Evolutionary conservation across 2,888 invertebrate species (phyloP).

Genomic region (Aporophyla lueneburgensis): DNA sequence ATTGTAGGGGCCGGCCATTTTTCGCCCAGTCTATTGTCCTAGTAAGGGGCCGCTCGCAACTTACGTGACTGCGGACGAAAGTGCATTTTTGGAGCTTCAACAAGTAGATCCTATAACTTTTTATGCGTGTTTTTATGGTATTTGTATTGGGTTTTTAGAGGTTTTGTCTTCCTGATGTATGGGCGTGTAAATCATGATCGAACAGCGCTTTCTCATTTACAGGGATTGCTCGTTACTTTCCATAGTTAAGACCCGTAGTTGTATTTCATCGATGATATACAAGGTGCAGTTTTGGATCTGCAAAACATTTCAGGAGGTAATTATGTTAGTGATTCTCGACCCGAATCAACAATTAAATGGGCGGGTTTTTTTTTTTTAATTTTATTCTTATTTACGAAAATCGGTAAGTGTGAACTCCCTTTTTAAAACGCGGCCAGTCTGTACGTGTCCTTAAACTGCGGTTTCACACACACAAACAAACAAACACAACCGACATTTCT

Average conservation of each 20-base stretch:
- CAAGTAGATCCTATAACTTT: constrained; percentile 46
- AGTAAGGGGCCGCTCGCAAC: constrained; percentile 36
- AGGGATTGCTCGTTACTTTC: constrained; percentile 1
- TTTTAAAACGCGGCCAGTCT: too few relatives aligned
- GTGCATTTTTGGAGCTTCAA: constrained; percentile 59
- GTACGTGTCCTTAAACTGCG: too few relatives aligned
- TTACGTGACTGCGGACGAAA: constrained; percentile 56
- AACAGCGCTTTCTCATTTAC: neutral
- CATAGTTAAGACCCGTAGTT: neutral
- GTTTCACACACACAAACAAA: too few relatives aligned
- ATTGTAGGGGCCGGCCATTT: constrained; percentile 60
- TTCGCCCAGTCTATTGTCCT: constrained; percentile 54
- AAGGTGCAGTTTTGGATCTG: too few relatives aligned
- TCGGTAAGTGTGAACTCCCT: too few relatives aligned
- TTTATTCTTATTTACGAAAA: too few relatives aligned
- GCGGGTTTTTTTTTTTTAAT: too few relatives aligned
- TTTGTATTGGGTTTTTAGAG: constrained; percentile 4
- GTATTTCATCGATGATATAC: neutral
- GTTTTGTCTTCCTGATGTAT: constrained; percentile 9
- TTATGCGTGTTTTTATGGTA: constrained; percentile 21
- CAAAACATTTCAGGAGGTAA: too few relatives aligned
- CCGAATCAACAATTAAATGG: too few relatives aligned
- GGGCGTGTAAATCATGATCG: constrained; percentile 18
- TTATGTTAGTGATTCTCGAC: too few relatives aligned
- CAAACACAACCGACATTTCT: too few relatives aligned